Evolutionary conservation across 2,888 invertebrate species (phyloP).

Genomic region (Eupithecia centaureata): DNA sequence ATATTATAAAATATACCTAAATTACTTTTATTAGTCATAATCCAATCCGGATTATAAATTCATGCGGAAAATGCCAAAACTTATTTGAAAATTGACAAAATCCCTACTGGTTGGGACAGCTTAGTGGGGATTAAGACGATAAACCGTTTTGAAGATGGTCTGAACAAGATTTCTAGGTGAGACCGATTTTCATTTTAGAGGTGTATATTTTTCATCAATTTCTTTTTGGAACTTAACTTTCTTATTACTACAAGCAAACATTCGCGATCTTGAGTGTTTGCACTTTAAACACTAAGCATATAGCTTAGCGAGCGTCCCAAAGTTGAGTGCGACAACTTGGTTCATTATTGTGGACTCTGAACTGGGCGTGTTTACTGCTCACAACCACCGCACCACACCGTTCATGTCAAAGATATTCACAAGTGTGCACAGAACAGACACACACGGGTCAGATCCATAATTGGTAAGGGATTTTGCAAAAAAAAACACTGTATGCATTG

Average conservation of each 20-base stretch:
- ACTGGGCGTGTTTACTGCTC: slow-evolving; percentile 53
- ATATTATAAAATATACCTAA: no score
- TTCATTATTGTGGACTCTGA: slow-evolving; percentile 60
- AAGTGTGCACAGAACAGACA: background rate
- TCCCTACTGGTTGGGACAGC: no score
- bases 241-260: background rate
- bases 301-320: slow-evolving; percentile 24
- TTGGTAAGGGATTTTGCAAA: background rate
- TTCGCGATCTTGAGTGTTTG: slow-evolving; percentile 9
- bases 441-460: background rate
- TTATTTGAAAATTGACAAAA: no score
- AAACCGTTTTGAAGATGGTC: no score
- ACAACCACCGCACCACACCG: slow-evolving; percentile 30
- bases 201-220: background rate
- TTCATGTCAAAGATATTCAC: slow-evolving; percentile 6
- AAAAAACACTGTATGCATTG: no score
- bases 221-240: background rate
- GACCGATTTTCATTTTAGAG: no score
- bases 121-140: no score
- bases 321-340: slow-evolving; percentile 49
- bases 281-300: slow-evolving; percentile 12
- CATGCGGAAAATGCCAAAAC: no score
- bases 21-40: no score
- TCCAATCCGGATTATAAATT: no score
- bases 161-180: no score